phyloP scores from a whole-genome alignment of 2,113 vertebrate genomes.

The Castor canadensis region DNA sequence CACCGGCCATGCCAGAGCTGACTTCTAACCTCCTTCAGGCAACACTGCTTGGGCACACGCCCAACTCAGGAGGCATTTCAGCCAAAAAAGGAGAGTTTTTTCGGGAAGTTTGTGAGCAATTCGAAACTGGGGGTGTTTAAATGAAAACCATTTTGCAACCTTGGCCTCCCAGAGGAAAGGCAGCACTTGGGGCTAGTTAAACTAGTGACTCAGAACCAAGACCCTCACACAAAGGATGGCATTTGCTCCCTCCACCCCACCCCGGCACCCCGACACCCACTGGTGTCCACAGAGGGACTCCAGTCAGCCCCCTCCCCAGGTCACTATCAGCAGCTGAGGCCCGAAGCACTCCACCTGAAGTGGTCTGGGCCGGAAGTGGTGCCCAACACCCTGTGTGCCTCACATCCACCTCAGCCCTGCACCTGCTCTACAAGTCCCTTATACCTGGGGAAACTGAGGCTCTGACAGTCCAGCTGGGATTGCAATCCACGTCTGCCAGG shows the following conservation, averaged over 20 bases:
- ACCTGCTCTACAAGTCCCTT: background rate
- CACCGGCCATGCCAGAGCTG: background rate
- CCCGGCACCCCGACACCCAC: background rate
- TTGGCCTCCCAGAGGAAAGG: background rate
- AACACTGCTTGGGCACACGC: background rate
- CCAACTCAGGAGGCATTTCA: conserved; percentile 5
- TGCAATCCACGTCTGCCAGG: accelerated
- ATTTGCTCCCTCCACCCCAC: background rate
- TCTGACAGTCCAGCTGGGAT: background rate
- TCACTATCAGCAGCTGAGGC: background rate
- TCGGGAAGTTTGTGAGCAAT: conserved; percentile 29
- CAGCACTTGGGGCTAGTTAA: background rate
- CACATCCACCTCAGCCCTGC: accelerated
- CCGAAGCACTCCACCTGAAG: accelerated
- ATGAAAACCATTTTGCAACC: conserved; percentile 27
- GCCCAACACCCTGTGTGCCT: accelerated
- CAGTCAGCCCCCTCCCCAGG: background rate
- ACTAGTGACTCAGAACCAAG: background rate
- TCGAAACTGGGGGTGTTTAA: conserved; percentile 14
- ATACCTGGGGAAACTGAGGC: background rate
- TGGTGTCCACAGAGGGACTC: background rate
- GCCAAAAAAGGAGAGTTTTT: conserved; percentile 68
- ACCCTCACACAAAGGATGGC: background rate
- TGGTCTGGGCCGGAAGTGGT: background rate
- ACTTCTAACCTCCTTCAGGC: background rate